Percentiles rank a stretch among this genome's conserved stretches.
Conservation (phyloP, 1,140 invertebrate genomes). For the Plectus sambesii region DNA sequence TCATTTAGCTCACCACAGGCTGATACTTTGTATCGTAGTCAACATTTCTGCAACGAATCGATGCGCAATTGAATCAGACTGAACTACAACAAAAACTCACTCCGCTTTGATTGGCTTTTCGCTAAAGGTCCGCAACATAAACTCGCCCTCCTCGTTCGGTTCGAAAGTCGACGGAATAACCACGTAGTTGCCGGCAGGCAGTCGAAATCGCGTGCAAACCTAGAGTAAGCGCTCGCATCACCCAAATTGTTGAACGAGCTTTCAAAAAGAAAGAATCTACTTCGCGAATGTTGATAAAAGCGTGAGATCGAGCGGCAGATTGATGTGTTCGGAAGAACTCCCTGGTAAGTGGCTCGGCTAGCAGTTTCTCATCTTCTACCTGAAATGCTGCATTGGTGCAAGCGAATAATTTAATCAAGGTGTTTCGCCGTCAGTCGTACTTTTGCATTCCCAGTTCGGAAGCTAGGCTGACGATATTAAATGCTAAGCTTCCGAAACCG, state of each 20-base stretch:
- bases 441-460: too few species aligned
- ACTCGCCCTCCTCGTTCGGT: constrained; percentile 53
- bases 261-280: constrained; percentile 74
- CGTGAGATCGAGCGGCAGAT: constrained; percentile 73
- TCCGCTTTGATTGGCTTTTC: too few species aligned
- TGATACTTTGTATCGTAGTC: too few species aligned
- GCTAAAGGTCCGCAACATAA: constrained; percentile 64
- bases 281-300: constrained; percentile 89
- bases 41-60: too few species aligned
- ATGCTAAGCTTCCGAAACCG: too few species aligned
- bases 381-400: too few species aligned
- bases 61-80: too few species aligned
- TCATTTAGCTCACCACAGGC: too few species aligned
- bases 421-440: too few species aligned
- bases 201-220: constrained; percentile 69
- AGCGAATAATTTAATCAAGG: too few species aligned
- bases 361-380: constrained; percentile 54
- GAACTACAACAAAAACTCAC: too few species aligned
- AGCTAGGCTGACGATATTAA: too few species aligned
- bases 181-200: constrained; percentile 55
- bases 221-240: constrained; percentile 84
- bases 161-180: constrained; percentile 58
- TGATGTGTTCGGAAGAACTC: constrained; percentile 93
- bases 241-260: constrained; percentile 84
- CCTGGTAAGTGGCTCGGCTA: constrained; percentile 68